Percentiles rank a stretch among this genome's conserved stretches.
These are phyloP conservation scores for Urophycis tenuis DNA, from an alignment of 2,797 vertebrate species.

Conservation along the genomic window DNA sequence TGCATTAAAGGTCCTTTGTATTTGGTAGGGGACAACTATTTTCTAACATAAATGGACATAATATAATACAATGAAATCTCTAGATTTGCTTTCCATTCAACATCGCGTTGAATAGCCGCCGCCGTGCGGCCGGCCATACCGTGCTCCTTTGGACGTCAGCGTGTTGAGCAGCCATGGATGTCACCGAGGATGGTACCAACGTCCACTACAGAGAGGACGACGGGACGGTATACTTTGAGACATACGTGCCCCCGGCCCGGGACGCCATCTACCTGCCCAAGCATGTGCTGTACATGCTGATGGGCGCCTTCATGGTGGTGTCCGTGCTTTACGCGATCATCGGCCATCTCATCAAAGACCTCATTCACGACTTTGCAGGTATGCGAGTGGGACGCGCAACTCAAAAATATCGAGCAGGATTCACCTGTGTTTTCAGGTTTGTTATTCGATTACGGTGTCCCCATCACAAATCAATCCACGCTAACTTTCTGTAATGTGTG, in stretches of 20 bases:
- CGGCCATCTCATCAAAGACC: conserved; percentile 90
- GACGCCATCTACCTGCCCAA: conserved; percentile 79
- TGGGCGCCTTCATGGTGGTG: conserved; percentile 73
- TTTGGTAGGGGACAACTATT: neutral
- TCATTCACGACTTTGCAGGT: conserved; percentile 84
- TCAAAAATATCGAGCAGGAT: neutral
- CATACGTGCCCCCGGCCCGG: conserved; percentile 78
- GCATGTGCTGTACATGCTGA: conserved; percentile 76
- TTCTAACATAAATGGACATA: too few relatives aligned
- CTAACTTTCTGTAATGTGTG: neutral
- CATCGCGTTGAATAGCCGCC: conserved; percentile 10
- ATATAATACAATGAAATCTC: too few relatives aligned
- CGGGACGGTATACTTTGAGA: conserved; percentile 68
- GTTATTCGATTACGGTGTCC: neutral
- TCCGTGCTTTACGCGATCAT: conserved; percentile 85
- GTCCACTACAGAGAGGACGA: conserved; percentile 49
- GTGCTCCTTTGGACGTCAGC: neutral
- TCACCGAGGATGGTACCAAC: conserved; percentile 12
- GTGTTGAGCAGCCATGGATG: conserved; percentile 32
- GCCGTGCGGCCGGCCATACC: conserved; percentile 12
- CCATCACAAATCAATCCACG: neutral
- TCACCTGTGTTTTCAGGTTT: neutral
- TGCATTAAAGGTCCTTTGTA: too few relatives aligned
- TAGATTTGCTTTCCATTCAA: neutral
- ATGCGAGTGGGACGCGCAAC: neutral